Base-by-base conservation (phyloP, 2,888 invertebrate species). In the Patella ulyssiponensis region DNA sequence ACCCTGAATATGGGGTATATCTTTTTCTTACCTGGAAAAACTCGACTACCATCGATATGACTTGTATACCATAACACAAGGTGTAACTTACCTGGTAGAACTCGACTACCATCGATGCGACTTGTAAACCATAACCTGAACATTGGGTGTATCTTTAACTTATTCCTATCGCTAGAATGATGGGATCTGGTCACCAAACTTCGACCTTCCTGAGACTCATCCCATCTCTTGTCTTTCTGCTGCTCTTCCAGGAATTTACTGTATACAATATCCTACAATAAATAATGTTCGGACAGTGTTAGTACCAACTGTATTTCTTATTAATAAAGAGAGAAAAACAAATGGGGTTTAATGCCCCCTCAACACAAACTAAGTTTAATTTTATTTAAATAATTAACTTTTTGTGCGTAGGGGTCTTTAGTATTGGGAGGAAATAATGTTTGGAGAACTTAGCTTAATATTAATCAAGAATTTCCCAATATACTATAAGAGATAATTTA, bases 71-170 rank as follows among this genome's bases (percentile, higher is more conserved):
- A 91, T n/a, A 91, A 83, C 23, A 90, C 80, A 23, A 82, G 79
- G 71, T 86, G 80, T 11, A 88, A 84, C 3, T 77, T 81, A 52
- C 81, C 90, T 84, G 91, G 91, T 72, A 90, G 84, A 17, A 88
- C 82, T 20, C 85, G 80, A 44, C 86, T 86, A 17, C 79, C 82
- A 69, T 88, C 88, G 17, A 88, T 84, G 72, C 84, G 82, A 14
- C 89, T 88, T 7, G 88, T 89, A 64, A 90, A 84, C 89, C 90
- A 91, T n/a, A 91, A 83, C 27, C 91, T 80, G 82, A 91, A 91
- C 76, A 83, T 86, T 20, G 82, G 79, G 71, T 86, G 80, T 11
- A 88, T 85, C 3, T 77, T 81, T 51, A 81, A 71, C 12, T 82
- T 74, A 9, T 76, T 74, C 4, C 77, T 75, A 17, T 75, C 69